These are phyloP conservation scores for Sterrhoptilus dennistouni DNA, from an alignment of 2,113 vertebrate species.

Conservation along the genomic window DNA sequence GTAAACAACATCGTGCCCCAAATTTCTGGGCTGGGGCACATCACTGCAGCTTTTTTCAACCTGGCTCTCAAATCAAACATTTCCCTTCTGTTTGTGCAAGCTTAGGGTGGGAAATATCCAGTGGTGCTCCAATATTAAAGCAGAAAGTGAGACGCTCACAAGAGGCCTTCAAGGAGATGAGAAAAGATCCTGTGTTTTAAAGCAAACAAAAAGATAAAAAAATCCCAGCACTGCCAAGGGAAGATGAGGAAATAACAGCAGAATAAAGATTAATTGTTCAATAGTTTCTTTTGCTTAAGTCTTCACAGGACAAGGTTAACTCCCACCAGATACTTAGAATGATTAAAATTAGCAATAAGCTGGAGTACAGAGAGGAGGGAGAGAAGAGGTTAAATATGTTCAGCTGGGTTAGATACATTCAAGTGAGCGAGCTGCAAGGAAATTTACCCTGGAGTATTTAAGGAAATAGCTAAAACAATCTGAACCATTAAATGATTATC, in stretches of 20 bases:
- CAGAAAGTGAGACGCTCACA: not conserved
- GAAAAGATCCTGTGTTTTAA: not conserved
- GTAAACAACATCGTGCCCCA: rapidly evolving
- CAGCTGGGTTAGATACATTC: not conserved
- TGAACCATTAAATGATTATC: slow-evolving; percentile 22
- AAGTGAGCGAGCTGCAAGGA: slow-evolving; percentile 21
- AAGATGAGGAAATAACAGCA: not conserved
- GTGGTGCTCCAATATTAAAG: not conserved
- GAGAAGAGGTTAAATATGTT: slow-evolving; percentile 23
- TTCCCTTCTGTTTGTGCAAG: not conserved
- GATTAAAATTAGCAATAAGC: not conserved
- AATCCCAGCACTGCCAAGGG: not conserved
- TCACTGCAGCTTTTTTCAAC: not conserved
- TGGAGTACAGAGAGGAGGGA: not conserved
- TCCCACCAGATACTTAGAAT: not conserved
- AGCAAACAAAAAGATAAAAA: not conserved
- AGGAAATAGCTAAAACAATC: slow-evolving; percentile 36
- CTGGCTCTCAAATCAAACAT: not conserved
- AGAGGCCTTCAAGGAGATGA: not conserved
- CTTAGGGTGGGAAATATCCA: not conserved
- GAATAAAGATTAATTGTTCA: not conserved
- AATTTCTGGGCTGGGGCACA: not conserved
- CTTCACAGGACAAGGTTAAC: slow-evolving; percentile 7
- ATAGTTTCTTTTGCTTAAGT: not conserved
- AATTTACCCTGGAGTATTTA: slow-evolving; percentile 30